A percentile compares a stretch with the other conserved stretches of the same genome.
These are phyloP conservation scores for Cardiocondyla obscurior DNA, from an alignment of 1,140 invertebrate genomes.

Conservation along the genomic window DNA sequence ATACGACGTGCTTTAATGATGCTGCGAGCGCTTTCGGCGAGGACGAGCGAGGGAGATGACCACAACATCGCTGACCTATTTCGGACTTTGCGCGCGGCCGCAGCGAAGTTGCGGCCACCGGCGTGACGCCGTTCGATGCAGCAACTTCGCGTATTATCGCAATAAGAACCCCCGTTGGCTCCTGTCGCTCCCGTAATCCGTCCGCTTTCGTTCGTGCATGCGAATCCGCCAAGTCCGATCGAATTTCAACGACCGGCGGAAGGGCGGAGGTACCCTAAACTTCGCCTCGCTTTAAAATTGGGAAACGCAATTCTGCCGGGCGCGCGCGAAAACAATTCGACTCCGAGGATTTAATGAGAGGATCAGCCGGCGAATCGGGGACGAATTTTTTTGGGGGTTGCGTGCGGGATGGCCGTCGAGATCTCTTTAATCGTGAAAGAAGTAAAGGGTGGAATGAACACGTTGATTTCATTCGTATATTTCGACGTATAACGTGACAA, in stretches of 20 bases:
- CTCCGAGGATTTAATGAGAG: neutral
- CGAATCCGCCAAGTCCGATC: neutral
- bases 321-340: neutral
- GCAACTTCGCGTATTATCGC: conserved; percentile 38
- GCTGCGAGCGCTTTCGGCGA: conserved; percentile 12
- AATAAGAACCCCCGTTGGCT: conserved; percentile 35
- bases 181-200: neutral
- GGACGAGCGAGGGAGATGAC: neutral
- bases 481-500: neutral
- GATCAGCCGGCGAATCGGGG: neutral
- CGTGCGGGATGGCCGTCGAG: neutral
- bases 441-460: neutral
- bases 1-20: conserved; percentile 38
- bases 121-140: neutral
- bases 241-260: neutral
- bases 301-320: neutral
- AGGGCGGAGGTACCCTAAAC: neutral
- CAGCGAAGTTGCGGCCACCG: neutral
- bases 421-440: neutral
- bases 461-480: neutral
- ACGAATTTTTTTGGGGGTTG: neutral
- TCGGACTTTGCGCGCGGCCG: conserved; percentile 15
- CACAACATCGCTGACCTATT: conserved; percentile 32
- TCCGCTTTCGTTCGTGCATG: neutral
- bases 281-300: conserved; percentile 4